Evolutionary conservation across 2,888 invertebrate species (phyloP), one percentile per base, ranked within the genome.

Genomic region (Kryphioiulus occultus): DNA sequence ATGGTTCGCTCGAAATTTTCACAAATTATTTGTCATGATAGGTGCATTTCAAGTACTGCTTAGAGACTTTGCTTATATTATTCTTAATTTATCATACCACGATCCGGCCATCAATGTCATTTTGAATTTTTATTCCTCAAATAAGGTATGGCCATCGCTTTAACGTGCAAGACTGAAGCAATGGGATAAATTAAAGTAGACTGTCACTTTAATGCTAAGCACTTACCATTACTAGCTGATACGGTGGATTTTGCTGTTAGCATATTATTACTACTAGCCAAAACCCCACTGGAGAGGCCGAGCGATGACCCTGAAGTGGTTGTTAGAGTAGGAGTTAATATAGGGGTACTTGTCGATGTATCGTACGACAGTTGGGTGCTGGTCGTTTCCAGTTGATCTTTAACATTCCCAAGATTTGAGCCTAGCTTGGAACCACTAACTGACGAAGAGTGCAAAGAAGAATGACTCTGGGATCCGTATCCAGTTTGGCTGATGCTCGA

Each of bases 301-400:
- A 87, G 42, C 7, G 87, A 87, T 3, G 87, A 85, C 7, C 35
- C 85, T 10, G 87, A 86, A 9, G 88, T 85, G 39, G 88, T 88
- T n/a, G 88, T 88, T 26, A 88, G 47, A 30, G 89, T 88, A 30
- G 89, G 88, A 83, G 89, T 89, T 88, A 89, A 88, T 68, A 88
- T 88, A 83, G 89, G 88, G 17, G 89, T 85, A 88, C 89, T 89
- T 47, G 88, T 88, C 19, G 89, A 89, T 30, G 88, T 89, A 82
- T 90, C 90, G 86, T 89, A 90, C 26, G 88, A 47, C 82, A 86
- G 15, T 39, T 47, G 86, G 9, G 26, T 86, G 0, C 22, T 15
- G 19, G 87, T 17, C 22, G 35, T n/a, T 12, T 87, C 87, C n/a
- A 78, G 32, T 10, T 30, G 22, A 87, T 87, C 87, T 39, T 87